Evolutionary conservation across 2,888 invertebrate genomes (phyloP).

Genomic region (Catocala sponsa): DNA sequence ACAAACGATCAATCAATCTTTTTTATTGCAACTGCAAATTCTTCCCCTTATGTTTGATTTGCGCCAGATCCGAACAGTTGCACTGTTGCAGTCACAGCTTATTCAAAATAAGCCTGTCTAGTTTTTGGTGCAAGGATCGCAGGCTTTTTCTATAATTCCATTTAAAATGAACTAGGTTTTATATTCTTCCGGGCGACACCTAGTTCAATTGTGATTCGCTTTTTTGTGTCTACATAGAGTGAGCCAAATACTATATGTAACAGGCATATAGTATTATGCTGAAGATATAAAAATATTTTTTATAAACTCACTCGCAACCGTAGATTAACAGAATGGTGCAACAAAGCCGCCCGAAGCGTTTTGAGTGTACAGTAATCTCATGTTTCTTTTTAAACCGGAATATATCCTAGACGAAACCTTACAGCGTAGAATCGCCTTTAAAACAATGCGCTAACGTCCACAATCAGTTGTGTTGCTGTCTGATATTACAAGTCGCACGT

Average conservation of each 20-base stretch:
- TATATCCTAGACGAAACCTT: conserved; percentile 27
- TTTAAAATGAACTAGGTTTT: no score
- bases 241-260: background rate
- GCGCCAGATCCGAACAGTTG: background rate
- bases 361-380: conserved; percentile 36
- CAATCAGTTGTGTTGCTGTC: conserved; percentile 22
- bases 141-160: no score
- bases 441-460: conserved; percentile 23
- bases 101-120: no score
- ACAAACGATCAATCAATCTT: conserved; percentile 2
- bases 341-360: conserved; percentile 28
- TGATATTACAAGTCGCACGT: conserved; percentile 25
- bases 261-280: conserved; percentile 5
- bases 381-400: conserved; percentile 36
- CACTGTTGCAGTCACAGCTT: background rate
- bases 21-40: conserved; percentile 9
- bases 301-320: conserved; percentile 18
- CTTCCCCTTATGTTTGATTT: background rate
- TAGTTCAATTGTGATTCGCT: background rate
- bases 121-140: no score
- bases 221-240: background rate
- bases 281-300: conserved; percentile 12
- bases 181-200: background rate
- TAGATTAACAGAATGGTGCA: conserved; percentile 32
- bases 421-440: conserved; percentile 25